phyloP scores from a whole-genome alignment of 2,888 invertebrate species.

The Troilus luridus region DNA sequence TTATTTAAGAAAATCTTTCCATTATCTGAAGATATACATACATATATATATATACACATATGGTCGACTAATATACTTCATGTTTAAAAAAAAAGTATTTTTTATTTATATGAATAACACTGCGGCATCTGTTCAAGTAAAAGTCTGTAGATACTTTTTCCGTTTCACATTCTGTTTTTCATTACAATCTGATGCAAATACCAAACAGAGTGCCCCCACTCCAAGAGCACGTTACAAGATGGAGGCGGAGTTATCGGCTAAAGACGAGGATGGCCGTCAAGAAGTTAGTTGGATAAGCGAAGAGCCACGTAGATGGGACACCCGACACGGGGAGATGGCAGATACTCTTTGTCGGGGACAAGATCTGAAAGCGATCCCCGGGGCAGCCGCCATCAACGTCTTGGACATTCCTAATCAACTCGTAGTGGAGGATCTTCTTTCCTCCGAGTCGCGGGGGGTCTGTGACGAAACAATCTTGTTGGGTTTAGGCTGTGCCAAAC shows the following conservation, averaged over 20 bases:
- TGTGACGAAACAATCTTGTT: neutral
- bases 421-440: neutral
- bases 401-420: neutral
- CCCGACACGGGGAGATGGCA: neutral
- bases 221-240: neutral
- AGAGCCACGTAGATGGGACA: constrained; percentile 19
- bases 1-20: no score
- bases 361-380: constrained; percentile 12
- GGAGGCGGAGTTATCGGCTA: neutral
- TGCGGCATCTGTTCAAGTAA: no score
- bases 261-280: neutral
- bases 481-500: neutral
- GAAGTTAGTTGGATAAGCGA: neutral
- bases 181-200: neutral
- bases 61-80: no score
- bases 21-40: no score
- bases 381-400: neutral
- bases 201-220: neutral
- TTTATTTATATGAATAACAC: no score
- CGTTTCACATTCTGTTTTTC: neutral
- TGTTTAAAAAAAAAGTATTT: no score
- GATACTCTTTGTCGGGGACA: constrained; percentile 14
- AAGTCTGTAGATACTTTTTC: no score
- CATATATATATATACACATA: no score
- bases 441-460: neutral